These are phyloP conservation scores for Eleginops maclovinus DNA, from an alignment of 2,113 vertebrate genomes.

Conservation along the genomic window DNA sequence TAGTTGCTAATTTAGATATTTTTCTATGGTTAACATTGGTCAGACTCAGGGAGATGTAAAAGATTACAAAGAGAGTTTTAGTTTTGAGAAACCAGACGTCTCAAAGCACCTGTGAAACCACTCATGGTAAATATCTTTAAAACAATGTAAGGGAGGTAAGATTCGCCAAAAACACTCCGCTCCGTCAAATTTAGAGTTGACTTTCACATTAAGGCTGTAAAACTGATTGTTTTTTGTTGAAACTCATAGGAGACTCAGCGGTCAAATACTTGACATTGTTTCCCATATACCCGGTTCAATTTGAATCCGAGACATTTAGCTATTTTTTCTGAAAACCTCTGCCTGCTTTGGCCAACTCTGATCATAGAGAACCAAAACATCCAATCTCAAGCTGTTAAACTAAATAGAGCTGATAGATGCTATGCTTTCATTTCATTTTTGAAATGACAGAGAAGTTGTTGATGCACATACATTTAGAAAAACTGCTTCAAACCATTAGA, in stretches of 20 bases:
- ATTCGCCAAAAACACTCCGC: no score
- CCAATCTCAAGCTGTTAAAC: neutral
- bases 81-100: conserved; percentile 3
- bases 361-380: neutral
- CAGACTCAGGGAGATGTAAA: neutral
- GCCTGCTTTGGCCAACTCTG: neutral
- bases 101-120: neutral
- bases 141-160: neutral
- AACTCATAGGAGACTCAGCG: no score
- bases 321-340: neutral
- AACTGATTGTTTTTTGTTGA: neutral
- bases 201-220: neutral
- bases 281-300: no score
- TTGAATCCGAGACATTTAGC: no score
- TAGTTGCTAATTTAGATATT: no score
- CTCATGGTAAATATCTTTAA: neutral
- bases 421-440: neutral
- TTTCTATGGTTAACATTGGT: no score
- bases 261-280: no score
- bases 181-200: no score
- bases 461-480: no score
- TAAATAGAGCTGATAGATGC: neutral
- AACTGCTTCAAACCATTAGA: neutral
- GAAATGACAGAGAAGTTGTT: no score
- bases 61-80: neutral